Conservation (phyloP, 1,140 invertebrate genomes). For the Protaetia brevitarsis region DNA sequence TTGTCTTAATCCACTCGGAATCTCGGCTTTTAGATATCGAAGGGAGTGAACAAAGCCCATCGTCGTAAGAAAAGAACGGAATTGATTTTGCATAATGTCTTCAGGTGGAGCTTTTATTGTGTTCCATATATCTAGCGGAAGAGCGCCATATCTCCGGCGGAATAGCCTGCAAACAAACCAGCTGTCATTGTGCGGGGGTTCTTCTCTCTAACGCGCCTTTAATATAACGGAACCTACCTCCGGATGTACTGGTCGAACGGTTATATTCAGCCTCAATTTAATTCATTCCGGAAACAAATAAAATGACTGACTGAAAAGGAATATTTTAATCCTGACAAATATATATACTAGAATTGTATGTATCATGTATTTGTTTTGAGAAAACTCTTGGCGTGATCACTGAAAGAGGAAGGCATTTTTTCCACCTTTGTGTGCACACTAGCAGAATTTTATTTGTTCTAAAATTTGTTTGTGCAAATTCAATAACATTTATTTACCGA, state of each 20-base stretch:
- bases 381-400: no score
- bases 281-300: slow-evolving; percentile 5
- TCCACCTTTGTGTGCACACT: no score
- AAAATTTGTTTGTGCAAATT: no score
- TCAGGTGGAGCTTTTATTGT: slow-evolving; percentile 48
- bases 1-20: slow-evolving; percentile 44
- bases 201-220: slow-evolving; percentile 38
- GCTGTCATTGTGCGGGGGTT: slow-evolving; percentile 37
- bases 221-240: slow-evolving; percentile 28
- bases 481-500: no score
- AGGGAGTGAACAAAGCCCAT: slow-evolving; percentile 37
- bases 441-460: no score
- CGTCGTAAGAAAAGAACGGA: slow-evolving; percentile 41
- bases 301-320: not conserved
- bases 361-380: no score
- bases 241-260: slow-evolving; percentile 32
- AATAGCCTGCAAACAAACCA: slow-evolving; percentile 40
- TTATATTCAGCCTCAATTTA: slow-evolving; percentile 5
- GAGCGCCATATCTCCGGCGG: slow-evolving; percentile 34
- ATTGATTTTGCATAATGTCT: slow-evolving; percentile 51
- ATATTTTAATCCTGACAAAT: not conserved
- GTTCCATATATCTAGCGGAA: slow-evolving; percentile 45
- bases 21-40: slow-evolving; percentile 34
- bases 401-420: no score
- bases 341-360: not conserved